Base-by-base conservation (phyloP, 2,888 invertebrate species). In the Leptinotarsa juncta region DNA sequence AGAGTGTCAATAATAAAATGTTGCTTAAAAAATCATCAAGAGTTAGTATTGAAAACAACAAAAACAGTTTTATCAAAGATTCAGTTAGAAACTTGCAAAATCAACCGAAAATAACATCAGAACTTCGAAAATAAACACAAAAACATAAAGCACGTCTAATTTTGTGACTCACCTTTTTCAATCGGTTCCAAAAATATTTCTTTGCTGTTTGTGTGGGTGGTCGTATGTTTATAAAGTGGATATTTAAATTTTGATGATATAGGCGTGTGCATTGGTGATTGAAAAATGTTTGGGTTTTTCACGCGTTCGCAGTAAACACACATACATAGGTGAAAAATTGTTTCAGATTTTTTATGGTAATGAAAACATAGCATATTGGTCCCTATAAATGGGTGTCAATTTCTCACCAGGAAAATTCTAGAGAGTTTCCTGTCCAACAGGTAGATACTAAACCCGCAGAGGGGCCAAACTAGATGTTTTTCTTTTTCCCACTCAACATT, bases 111-210 rank as follows among this genome's bases (percentile, higher is more conserved):
- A 68, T 68, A 55, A 55, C 16, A 15, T 5, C n/a, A 55, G 12
- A 68, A 68, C 32, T 18, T 42, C 55, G 14, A 18, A 68, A 68
- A 68, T 68, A 57, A 55, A 32, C 68, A 55, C 55, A 53, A 68
- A 68, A 68, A 68, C 62, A 62, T 62, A 32, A 62, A n/a, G 62
- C 62, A 42, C 4, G 62, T 62, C 62, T 62, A 72, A 72, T 74
- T 48, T 71, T 71, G 68, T 77, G 78, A 81, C 81, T 81, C 79
- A 81, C 81, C 80, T 80, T 76, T 71, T 70, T 66, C 48, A 68
- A 75, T 48, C 73, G 77, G 70, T 78, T 81, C 80, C 81, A 77
- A 80, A 81, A 80, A 80, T 81, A 80, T 76, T 77, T 65, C 69
- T 65, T 42, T 73, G 71, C 70, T 55, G 71, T 69, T 67, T 75